phyloP scores from a whole-genome alignment of 2,888 invertebrate genomes.

The Stegana nigrithorax region DNA sequence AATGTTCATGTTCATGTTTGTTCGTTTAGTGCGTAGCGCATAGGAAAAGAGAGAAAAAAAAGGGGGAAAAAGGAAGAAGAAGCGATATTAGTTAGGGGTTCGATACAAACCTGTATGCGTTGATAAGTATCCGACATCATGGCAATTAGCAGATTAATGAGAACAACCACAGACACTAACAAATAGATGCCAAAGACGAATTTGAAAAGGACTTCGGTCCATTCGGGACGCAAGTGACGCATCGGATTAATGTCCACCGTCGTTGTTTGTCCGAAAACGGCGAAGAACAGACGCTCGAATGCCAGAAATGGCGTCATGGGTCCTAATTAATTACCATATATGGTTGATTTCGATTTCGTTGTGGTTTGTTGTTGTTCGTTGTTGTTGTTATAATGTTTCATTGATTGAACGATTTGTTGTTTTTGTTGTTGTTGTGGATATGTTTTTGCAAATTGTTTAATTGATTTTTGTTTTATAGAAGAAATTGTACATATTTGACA shows the following conservation, averaged over 20 bases:
- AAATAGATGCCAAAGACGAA: slow-evolving; percentile 96
- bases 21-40: slow-evolving; percentile 34
- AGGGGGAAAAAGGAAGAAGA: slow-evolving; percentile 39
- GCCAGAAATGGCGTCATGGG: slow-evolving; percentile 89
- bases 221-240: slow-evolving; percentile 77
- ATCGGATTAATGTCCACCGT: slow-evolving; percentile 85
- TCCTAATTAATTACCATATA: slow-evolving; percentile 50
- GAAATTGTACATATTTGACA: slow-evolving; percentile 32
- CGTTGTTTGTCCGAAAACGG: slow-evolving; percentile 94
- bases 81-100: slow-evolving; percentile 57
- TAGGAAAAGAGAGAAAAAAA: slow-evolving; percentile 45
- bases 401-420: slow-evolving; percentile 1
- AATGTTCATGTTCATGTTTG: background rate
- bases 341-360: slow-evolving; percentile 15
- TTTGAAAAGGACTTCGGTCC: slow-evolving; percentile 90
- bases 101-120: slow-evolving; percentile 91
- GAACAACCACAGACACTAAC: slow-evolving; percentile 97
- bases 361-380: slow-evolving; percentile 20
- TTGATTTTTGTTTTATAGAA: slow-evolving; percentile 23
- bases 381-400: background rate
- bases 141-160: slow-evolving; percentile 99
- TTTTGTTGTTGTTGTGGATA: slow-evolving; percentile 16
- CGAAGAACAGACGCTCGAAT: slow-evolving; percentile 97
- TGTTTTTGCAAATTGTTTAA: slow-evolving; percentile 14
- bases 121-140: slow-evolving; percentile 99